Conservation (phyloP, 2,888 invertebrate genomes). For the Leptogaster cylindrica region DNA sequence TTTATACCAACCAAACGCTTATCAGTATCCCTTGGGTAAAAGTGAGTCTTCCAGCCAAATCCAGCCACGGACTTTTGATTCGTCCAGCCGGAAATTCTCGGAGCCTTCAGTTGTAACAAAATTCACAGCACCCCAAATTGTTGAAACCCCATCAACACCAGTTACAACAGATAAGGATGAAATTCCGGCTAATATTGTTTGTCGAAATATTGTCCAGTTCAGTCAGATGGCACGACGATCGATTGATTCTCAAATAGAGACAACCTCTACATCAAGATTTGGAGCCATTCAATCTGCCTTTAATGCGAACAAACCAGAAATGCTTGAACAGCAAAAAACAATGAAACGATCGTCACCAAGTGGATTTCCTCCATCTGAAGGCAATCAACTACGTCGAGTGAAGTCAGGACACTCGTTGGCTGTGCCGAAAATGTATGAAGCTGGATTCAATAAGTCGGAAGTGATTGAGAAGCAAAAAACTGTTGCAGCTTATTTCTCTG, state of each 20-base stretch:
- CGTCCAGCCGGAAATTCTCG: slow-evolving; percentile 31
- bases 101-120: slow-evolving; percentile 45
- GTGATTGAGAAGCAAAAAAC: slow-evolving; percentile 74
- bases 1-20: slow-evolving; percentile 59
- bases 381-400: slow-evolving; percentile 63
- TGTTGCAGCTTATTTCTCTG: slow-evolving; percentile 75
- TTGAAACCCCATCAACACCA: slow-evolving; percentile 58
- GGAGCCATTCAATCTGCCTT: no score
- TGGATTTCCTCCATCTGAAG: slow-evolving; percentile 53
- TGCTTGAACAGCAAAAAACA: slow-evolving; percentile 59
- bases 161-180: slow-evolving; percentile 47
- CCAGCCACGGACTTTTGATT: not conserved
- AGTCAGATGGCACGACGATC: slow-evolving; percentile 57
- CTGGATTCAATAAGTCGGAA: slow-evolving; percentile 73
- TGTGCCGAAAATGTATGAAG: slow-evolving; percentile 81
- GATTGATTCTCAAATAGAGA: slow-evolving; percentile 47
- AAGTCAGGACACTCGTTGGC: slow-evolving; percentile 78
- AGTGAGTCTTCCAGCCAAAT: slow-evolving; percentile 11
- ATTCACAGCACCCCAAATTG: slow-evolving; percentile 52
- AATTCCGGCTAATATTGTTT: slow-evolving; percentile 59
- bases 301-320: slow-evolving; percentile 71
- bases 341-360: slow-evolving; percentile 59
- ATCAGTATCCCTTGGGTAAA: slow-evolving; percentile 55
- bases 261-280: slow-evolving; percentile 49
- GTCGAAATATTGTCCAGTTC: slow-evolving; percentile 58